Base-by-base conservation (phyloP, 2,113 vertebrate genomes). In the Hyaena hyaena region DNA sequence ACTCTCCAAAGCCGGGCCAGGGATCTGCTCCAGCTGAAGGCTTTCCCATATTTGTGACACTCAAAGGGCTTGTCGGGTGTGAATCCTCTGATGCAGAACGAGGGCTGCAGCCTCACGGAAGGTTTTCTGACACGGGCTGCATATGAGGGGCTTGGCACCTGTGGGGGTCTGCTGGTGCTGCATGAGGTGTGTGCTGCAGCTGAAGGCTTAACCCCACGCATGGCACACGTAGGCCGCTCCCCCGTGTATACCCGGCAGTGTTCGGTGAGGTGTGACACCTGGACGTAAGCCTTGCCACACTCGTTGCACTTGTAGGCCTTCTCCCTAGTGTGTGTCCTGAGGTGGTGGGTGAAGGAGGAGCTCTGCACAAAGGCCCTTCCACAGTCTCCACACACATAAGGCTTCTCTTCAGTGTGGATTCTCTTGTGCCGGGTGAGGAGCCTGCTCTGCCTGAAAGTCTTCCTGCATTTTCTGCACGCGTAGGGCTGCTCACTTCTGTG, bases 401-500 rank as follows among this genome's bases (percentile, higher is more conserved):
- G 74, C 63, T 90, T 80, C 61, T 79, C 58, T 16, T 31, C 68
- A 4, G 58, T 69, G 68, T n/a, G 61, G 5, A 69, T 76, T 31
- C 39, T 45, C 35, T 48, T 16, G 19, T 68, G 92, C 17, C n/a
- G 90, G 71, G 89, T 87, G 79, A 93, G 61, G 66, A 88, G 39
- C 24, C 71, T 89, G 31, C 63, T 81, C 63, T 83, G 90, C 39
- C 33, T 55, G 33, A 90, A 90, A 23, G 88, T 8, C 88, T 68
- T 90, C 28, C 73, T 43, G 5, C 88, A 90, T 26, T 88, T 53
- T 31, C 71, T 55, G 58, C 86, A 86, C 4, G 10, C 1, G 21
- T 88, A 98, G 31, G 96, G 97, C 81, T 85, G 81, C 91, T 98
- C 96, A 1, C 98, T 96, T 0, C 91, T 97, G 94, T 98, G 97